These are phyloP conservation scores for Alligator mississippiensis DNA, from an alignment of 2,113 vertebrate species.

Conservation along the genomic window DNA sequence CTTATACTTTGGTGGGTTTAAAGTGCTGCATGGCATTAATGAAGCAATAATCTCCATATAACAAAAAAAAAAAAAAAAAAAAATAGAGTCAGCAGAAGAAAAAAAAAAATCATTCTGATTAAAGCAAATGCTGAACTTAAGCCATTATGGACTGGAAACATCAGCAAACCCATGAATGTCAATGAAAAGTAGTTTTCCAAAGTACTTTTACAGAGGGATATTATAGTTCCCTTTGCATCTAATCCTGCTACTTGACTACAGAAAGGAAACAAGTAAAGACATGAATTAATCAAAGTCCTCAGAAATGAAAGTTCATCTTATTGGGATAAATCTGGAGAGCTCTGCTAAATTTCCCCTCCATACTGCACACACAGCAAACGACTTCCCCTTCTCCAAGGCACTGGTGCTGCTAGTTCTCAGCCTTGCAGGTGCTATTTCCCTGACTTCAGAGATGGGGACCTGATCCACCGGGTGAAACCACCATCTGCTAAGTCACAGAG, in stretches of 20 bases:
- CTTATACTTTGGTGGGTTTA: neutral
- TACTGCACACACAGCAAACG: neutral
- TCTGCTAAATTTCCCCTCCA: neutral
- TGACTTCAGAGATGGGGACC: neutral
- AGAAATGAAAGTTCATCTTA: neutral
- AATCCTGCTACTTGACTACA: neutral
- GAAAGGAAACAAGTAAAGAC: neutral
- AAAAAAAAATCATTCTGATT: neutral
- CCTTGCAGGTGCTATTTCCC: neutral
- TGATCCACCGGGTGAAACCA: neutral
- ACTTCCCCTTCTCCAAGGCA: too few relatives aligned
- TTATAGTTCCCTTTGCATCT: neutral
- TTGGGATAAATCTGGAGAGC: neutral
- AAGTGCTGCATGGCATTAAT: neutral
- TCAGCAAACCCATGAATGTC: neutral
- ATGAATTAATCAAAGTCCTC: too few relatives aligned
- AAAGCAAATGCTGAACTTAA: neutral
- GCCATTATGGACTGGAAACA: neutral
- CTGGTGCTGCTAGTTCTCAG: too few relatives aligned
- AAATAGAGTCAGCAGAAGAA: neutral
- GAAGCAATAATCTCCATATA: neutral
- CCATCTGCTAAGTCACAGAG: neutral
- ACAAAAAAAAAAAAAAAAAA: neutral
- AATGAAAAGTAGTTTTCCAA: neutral
- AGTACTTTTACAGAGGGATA: neutral